A percentile compares a stretch with the other conserved stretches of the same genome.
Evolutionary conservation across 2,113 vertebrate species (phyloP).

Genomic region (Brachyistius frenatus): DNA sequence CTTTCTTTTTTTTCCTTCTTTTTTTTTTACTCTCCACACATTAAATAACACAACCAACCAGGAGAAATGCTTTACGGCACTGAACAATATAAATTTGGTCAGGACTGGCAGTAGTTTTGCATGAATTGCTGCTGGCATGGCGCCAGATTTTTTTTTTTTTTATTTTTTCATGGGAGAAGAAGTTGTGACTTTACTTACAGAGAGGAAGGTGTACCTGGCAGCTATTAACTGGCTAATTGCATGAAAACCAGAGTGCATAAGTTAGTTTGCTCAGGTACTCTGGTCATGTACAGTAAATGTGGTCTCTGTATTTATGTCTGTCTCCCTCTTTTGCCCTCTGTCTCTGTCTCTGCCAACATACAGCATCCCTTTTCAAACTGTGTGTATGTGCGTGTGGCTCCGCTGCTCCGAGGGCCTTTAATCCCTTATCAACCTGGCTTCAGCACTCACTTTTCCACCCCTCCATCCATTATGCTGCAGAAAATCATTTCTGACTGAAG

Average conservation of each 20-base stretch:
- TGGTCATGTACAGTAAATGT: not conserved
- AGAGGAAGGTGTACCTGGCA: not conserved
- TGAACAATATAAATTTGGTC: constrained; percentile 8
- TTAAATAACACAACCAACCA: not conserved
- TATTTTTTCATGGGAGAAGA: not conserved
- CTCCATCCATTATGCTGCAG: constrained; percentile 71
- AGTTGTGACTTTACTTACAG: constrained; percentile 1
- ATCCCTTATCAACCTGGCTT: constrained; percentile 69
- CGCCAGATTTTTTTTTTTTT: not conserved
- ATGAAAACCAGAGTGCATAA: not conserved
- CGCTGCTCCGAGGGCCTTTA: constrained; percentile 46
- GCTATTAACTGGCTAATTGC: not conserved
- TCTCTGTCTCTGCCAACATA: constrained; percentile 36
- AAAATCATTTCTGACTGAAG: constrained; percentile 79
- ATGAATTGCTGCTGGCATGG: not conserved
- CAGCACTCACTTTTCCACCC: constrained; percentile 62
- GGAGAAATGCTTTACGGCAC: not conserved
- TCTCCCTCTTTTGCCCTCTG: constrained; percentile 5
- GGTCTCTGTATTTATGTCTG: not conserved
- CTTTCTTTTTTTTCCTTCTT: no score
- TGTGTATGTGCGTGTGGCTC: constrained; percentile 6
- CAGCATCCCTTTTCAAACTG: constrained; percentile 2
- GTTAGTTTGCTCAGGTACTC: not conserved
- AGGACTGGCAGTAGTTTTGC: not conserved
- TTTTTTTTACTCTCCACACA: not conserved